phyloP scores from a whole-genome alignment of 2,888 invertebrate genomes.

The Euphydryas editha region DNA sequence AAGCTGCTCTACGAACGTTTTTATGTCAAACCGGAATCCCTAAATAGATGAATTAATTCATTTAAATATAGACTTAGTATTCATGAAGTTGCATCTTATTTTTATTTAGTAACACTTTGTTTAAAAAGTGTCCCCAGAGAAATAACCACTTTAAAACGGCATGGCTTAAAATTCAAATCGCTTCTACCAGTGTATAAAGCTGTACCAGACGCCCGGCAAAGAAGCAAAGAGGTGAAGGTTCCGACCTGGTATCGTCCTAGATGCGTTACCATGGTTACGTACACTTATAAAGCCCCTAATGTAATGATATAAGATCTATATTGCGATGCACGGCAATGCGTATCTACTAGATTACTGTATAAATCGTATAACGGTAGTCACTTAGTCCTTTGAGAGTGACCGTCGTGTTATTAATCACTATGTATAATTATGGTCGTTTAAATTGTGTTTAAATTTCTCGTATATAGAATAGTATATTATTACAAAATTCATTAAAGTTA shows the following conservation, averaged over 20 bases:
- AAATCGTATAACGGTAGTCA: constrained; percentile 30
- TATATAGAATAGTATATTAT: not conserved
- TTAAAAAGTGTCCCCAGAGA: not conserved
- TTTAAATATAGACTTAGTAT: not conserved
- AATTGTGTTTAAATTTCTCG: not conserved
- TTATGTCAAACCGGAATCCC: too few relatives aligned
- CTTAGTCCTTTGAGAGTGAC: constrained; percentile 15
- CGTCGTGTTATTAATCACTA: not conserved
- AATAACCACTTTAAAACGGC: constrained; percentile 12
- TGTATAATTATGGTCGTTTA: not conserved
- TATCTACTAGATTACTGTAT: constrained; percentile 30
- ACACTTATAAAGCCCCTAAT: constrained; percentile 18
- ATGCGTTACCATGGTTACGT: constrained; percentile 63
- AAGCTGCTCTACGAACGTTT: not conserved
- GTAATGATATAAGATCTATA: constrained; percentile 16
- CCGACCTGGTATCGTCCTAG: constrained; percentile 63
- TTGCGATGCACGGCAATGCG: constrained; percentile 4
- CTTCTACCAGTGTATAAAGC: constrained; percentile 38
- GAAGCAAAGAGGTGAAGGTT: constrained; percentile 51
- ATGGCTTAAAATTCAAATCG: constrained; percentile 25
- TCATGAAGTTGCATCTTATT: not conserved
- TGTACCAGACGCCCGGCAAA: constrained; percentile 31
- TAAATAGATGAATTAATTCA: not conserved
- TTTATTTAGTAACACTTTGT: not conserved
- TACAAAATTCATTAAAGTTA: too few relatives aligned